Evolutionary conservation across 2,888 invertebrate genomes (phyloP).

Genomic region (Papilio elwesi): DNA sequence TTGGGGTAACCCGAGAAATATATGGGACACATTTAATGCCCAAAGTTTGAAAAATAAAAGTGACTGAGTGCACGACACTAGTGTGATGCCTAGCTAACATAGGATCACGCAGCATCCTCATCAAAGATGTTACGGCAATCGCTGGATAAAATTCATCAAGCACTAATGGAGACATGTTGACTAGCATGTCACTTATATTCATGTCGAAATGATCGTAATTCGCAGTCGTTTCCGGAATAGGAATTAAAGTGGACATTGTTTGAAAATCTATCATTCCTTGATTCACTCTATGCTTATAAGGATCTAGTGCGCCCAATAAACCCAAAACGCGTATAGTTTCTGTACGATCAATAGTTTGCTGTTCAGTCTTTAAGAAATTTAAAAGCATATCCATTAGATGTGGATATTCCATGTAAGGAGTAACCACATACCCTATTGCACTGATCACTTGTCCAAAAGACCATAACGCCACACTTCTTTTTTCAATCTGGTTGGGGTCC

Average conservation of each 20-base stretch:
- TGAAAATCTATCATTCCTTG: slow-evolving; percentile 95
- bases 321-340: slow-evolving; percentile 98
- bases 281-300: slow-evolving; percentile 98
- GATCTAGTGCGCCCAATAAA: slow-evolving; percentile 97
- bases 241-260: slow-evolving; percentile 91
- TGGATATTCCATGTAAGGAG: slow-evolving; percentile 97
- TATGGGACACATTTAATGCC: slow-evolving; percentile 97
- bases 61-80: slow-evolving; percentile 97
- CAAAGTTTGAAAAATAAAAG: slow-evolving; percentile 97
- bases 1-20: slow-evolving; percentile 94
- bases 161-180: slow-evolving; percentile 94
- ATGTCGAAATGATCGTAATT: slow-evolving; percentile 82
- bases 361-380: slow-evolving; percentile 97
- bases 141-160: slow-evolving; percentile 99
- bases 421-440: slow-evolving; percentile 97
- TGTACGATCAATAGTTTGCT: slow-evolving; percentile 91
- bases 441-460: slow-evolving; percentile 98
- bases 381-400: slow-evolving; percentile 95
- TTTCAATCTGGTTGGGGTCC: slow-evolving; percentile 96
- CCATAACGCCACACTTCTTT: slow-evolving; percentile 97
- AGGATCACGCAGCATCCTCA: slow-evolving; percentile 97
- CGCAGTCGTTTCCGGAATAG: slow-evolving; percentile 87
- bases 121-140: slow-evolving; percentile 96
- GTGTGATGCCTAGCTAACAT: slow-evolving; percentile 95
- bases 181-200: slow-evolving; percentile 96